Evolutionary conservation across 1,140 invertebrate genomes (phyloP).

Genomic region (Lucilia cuprina): DNA sequence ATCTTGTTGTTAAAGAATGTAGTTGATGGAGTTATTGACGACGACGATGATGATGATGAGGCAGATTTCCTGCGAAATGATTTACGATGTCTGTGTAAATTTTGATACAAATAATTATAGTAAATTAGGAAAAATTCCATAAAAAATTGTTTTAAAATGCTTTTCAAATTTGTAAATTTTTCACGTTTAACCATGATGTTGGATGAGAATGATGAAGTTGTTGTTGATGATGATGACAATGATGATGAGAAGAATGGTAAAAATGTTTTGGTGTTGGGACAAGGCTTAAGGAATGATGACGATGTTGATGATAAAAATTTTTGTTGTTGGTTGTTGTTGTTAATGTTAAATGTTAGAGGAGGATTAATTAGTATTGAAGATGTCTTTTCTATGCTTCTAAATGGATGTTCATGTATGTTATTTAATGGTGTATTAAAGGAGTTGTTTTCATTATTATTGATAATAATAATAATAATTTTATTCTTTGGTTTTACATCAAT

Average conservation of each 20-base stretch:
- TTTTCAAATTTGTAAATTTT: conserved; percentile 20
- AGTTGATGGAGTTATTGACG: background rate
- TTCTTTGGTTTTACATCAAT: conserved; percentile 23
- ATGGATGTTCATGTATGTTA: conserved; percentile 18
- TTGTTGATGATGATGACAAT: background rate
- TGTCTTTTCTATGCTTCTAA: conserved; percentile 37
- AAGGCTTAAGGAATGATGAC: conserved; percentile 26
- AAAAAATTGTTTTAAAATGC: conserved; percentile 35
- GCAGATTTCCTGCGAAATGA: conserved; percentile 60
- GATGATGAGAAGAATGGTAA: too few species aligned
- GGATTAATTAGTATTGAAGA: background rate
- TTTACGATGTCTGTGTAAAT: conserved; percentile 61
- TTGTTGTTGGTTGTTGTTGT: conserved; percentile 18
- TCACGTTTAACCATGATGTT: conserved; percentile 23
- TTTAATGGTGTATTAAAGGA: background rate
- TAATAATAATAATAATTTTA: too few species aligned
- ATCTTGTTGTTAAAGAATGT: background rate
- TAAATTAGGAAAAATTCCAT: conserved; percentile 48
- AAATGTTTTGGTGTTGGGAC: background rate
- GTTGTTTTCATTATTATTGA: background rate
- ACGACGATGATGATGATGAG: background rate
- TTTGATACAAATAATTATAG: conserved; percentile 52
- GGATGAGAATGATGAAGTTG: conserved; percentile 5
- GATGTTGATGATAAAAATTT: background rate
- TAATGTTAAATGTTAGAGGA: background rate